These are phyloP conservation scores for Pagrus major DNA, from an alignment of 2,113 vertebrate species.

Conservation along the genomic window DNA sequence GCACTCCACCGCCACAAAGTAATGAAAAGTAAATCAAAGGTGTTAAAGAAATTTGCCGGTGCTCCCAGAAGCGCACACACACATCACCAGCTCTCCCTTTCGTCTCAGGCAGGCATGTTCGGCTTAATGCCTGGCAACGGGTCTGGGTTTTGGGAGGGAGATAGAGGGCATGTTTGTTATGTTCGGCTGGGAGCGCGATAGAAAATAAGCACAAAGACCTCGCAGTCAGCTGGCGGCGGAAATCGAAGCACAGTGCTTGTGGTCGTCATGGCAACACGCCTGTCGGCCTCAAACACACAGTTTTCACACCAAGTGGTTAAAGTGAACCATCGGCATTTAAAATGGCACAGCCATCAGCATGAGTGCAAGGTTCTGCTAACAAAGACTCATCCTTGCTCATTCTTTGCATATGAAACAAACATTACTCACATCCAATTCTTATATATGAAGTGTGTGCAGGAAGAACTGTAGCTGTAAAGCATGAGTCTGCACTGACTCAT, in stretches of 20 bases:
- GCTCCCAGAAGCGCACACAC: slow-evolving; percentile 64
- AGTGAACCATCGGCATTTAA: slow-evolving; percentile 59
- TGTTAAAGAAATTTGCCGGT: slow-evolving; percentile 47
- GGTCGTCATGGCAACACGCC: slow-evolving; percentile 78
- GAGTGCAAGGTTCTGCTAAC: slow-evolving; percentile 21
- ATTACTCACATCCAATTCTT: slow-evolving; percentile 38
- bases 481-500: not conserved
- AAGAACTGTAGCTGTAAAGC: too few relatives aligned
- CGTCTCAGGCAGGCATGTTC: slow-evolving; percentile 3
- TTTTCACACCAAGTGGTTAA: slow-evolving; percentile 47
- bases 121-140: slow-evolving; percentile 20
- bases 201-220: slow-evolving; percentile 73
- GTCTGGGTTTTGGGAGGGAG: slow-evolving; percentile 11
- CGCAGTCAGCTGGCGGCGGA: slow-evolving; percentile 67
- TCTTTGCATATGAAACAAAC: slow-evolving; percentile 18
- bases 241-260: slow-evolving; percentile 73
- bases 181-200: not conserved
- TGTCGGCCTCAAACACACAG: slow-evolving; percentile 17
- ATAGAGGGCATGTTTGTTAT: slow-evolving; percentile 52
- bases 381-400: slow-evolving; percentile 23
- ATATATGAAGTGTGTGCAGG: not conserved
- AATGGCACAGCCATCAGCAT: slow-evolving; percentile 11
- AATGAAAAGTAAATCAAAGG: slow-evolving; percentile 70
- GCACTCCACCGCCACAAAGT: slow-evolving; percentile 43
- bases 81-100: slow-evolving; percentile 21